Conservation (phyloP, 2,113 vertebrate genomes). For the Potamarius usumacintae region DNA sequence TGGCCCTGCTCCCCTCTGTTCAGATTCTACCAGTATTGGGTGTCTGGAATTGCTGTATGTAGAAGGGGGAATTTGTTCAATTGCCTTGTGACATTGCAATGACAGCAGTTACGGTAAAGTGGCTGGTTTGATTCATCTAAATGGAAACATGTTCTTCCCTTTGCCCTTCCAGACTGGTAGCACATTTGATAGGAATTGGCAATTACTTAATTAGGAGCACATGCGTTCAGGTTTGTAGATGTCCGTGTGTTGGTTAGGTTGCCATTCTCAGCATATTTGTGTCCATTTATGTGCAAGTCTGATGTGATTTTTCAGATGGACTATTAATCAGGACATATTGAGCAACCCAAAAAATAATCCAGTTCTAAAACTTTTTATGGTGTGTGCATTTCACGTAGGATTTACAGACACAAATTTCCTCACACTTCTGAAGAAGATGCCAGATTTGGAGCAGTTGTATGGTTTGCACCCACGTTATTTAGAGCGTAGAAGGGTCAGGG, state of each 20-base stretch:
- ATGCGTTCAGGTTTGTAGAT: constrained; percentile 89
- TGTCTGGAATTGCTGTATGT: background rate
- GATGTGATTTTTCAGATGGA: background rate
- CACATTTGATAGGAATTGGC: background rate
- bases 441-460: constrained; percentile 95
- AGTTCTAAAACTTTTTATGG: background rate
- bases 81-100: background rate
- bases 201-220: constrained; percentile 72
- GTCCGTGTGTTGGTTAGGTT: background rate
- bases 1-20: background rate
- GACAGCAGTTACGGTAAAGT: background rate
- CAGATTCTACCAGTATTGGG: background rate
- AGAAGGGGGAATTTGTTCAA: background rate
- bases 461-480: constrained; percentile 95
- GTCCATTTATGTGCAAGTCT: background rate
- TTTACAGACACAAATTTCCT: constrained; percentile 97
- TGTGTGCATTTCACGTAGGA: constrained; percentile 68
- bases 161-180: background rate
- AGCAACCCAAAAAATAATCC: background rate
- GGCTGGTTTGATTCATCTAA: background rate
- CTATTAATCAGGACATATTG: background rate
- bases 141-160: background rate
- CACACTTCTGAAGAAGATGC: constrained; percentile 95
- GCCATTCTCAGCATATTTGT: background rate
- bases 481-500: constrained; percentile 91